Conservation (phyloP, 2,888 invertebrate species). For the Ichneumoninae sp. region DNA sequence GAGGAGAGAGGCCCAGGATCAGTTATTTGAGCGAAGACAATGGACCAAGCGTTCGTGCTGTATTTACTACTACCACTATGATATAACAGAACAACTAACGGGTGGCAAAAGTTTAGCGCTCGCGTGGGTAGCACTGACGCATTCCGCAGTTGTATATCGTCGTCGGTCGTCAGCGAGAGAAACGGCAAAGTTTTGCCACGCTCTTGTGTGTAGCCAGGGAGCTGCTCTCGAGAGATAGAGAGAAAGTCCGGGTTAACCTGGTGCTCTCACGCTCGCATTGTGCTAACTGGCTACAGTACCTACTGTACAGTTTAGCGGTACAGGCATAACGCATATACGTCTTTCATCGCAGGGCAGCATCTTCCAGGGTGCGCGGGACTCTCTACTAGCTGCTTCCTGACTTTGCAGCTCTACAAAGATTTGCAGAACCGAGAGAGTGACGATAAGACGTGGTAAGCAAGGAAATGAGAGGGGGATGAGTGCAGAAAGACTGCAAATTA, state of each 20-base stretch:
- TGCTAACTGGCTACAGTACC: slow-evolving; percentile 35
- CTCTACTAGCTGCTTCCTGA: slow-evolving; percentile 37
- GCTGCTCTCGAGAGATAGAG: slow-evolving; percentile 41
- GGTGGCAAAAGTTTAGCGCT: slow-evolving; percentile 75
- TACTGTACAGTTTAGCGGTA: slow-evolving; percentile 40
- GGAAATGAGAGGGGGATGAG: slow-evolving; percentile 35
- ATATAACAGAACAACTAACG: slow-evolving; percentile 72
- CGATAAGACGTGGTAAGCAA: slow-evolving; percentile 50
- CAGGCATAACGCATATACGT: slow-evolving; percentile 46
- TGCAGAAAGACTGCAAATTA: slow-evolving; percentile 57
- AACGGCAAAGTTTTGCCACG: slow-evolving; percentile 50
- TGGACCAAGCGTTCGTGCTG: slow-evolving; percentile 57
- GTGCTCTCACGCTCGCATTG: slow-evolving; percentile 58
- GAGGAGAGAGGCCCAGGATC: slow-evolving; percentile 56
- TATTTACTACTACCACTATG: slow-evolving; percentile 48
- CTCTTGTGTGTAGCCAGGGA: slow-evolving; percentile 7
- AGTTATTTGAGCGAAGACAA: slow-evolving; percentile 58
- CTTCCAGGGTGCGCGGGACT: slow-evolving; percentile 47
- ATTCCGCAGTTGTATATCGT: slow-evolving; percentile 54
- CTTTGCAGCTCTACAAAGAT: slow-evolving; percentile 24
- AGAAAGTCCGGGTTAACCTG: slow-evolving; percentile 64
- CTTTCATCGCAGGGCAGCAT: slow-evolving; percentile 43
- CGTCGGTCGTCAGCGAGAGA: slow-evolving; percentile 28
- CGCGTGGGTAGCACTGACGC: slow-evolving; percentile 67
- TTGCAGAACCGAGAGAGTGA: slow-evolving; percentile 46